Evolutionary conservation across 2,113 vertebrate genomes (phyloP), one percentile per base, ranked within the genome.

Genomic region (Addax nasomaculatus): DNA sequence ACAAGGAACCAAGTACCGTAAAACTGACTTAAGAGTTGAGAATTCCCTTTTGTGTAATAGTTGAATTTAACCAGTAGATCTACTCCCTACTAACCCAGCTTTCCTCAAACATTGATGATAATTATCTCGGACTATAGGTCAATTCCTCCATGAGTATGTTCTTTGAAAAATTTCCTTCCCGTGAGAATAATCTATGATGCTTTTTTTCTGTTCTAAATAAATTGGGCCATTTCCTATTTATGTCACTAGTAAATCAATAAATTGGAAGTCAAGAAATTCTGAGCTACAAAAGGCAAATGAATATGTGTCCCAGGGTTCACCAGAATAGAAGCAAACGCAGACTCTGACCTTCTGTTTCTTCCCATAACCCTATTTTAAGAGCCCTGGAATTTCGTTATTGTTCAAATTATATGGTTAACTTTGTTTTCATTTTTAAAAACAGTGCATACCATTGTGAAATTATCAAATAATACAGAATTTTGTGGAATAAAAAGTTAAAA

Each of bases 361-460:
- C 57, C 58, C 33, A 21, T 86, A 25, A 57, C 49, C 43, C 9
- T 73, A 33, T 95, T 73, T 93, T 36, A 85, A 85, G 51, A 90
- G 57, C 23, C 43, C 47, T 85, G n/a, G 1, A 70, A 57, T 47
- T 87, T 96, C 36, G 4, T 70, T 83, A 81, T 83, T 76, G 19
- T 55, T 78, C 57, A 70, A 90, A 87, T 87, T 90, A 90, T 55
- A 45, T 11, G 67, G 33, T 88, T 55, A 81, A 17, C 79, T 95
- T 58, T 92, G 51, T 55, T 62, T 85, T 58, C 23, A 58, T 92
- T 92, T 96, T 96, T 39, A 36, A 85, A 97, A 76, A 88, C 70
- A 88, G 49, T 39, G 11, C n/a, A 64, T 80, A 5, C 53, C 51
- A 49, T 92, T 95, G 73, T 62, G 64, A 86, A 92, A 92, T 79